Evolutionary conservation across 1,140 invertebrate genomes (phyloP), one percentile per base, ranked within the genome.

Genomic region (Atopsyche davidsoni): DNA sequence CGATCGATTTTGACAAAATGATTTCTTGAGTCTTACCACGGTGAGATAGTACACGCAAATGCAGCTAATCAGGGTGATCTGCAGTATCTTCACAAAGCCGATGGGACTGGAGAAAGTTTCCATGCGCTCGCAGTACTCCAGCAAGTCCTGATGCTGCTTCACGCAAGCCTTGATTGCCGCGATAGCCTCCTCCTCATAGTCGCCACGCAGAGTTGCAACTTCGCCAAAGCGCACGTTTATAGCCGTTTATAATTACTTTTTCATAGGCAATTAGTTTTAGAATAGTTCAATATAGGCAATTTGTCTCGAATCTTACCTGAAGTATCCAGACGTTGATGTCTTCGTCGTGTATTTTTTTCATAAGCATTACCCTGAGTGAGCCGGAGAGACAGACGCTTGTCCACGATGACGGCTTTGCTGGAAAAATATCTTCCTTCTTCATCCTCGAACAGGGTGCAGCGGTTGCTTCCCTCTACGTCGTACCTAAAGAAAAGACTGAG

Each of bases 31-130:
- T 28, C 6, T 48, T 35, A 50, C 47, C 42, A 51, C 42, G 28
- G 39, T 58, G 23, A 53, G 51, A 22, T 51, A 51, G 23, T 58
- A 58, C 55, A 58, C 46, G 11, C 46, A 24, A 16, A 58, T 46
- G 16, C 55, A 58, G 7, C 38, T 39, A 17, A 58, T 25, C 1
- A 58, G 10, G 9, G 55, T 58, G 17, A 53, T 51, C 21, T 58
- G 36, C 10, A 46, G 16, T 38, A 58, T 53, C 35, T 53, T 58
- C 3, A 53, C 35, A 10, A 58, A 22, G 1, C 42, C 24, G 10
- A 58, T 47, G 0, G 51, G 51, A 38, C 47, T 42, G 38, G 19
- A 51, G 35, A 58, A 58, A 1, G 7, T 21, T 14, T 58, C 51
- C 9, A 58, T 36, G 2, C 16, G 13, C 2, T 21, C n/a, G 22